A percentile compares a stretch with the other conserved stretches of the same genome.
These are phyloP conservation scores for Meteorus colon DNA, from an alignment of 2,888 invertebrate species.

Conservation along the genomic window DNA sequence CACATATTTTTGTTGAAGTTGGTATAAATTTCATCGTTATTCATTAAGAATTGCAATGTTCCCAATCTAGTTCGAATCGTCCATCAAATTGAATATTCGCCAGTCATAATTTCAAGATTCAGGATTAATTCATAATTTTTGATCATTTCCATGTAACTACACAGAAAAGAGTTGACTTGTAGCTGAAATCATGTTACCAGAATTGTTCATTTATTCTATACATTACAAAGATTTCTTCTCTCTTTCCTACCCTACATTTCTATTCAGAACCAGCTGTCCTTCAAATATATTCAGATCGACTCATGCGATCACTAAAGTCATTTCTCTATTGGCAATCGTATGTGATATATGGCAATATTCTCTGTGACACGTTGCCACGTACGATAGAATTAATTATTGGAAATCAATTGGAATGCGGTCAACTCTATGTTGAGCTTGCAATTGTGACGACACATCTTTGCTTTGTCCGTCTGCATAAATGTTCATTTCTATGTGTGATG, in stretches of 20 bases:
- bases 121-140: no score
- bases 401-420: conserved; percentile 51
- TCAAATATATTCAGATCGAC: not conserved
- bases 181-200: no score
- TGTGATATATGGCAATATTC: not conserved
- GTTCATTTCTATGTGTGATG: not conserved
- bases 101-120: no score
- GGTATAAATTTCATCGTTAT: no score
- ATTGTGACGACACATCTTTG: not conserved
- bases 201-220: not conserved
- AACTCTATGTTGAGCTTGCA: conserved; percentile 6
- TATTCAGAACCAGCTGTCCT: not conserved
- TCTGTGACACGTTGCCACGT: conserved; percentile 18
- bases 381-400: conserved; percentile 56
- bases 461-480: not conserved
- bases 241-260: not conserved
- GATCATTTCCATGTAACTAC: no score
- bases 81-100: no score
- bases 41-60: no score
- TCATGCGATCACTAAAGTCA: not conserved
- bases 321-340: not conserved
- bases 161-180: no score
- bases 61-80: no score
- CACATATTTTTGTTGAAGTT: no score
- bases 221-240: not conserved